These are phyloP conservation scores for Suncus etruscus DNA, from an alignment of 2,113 vertebrate genomes.

Conservation along the genomic window DNA sequence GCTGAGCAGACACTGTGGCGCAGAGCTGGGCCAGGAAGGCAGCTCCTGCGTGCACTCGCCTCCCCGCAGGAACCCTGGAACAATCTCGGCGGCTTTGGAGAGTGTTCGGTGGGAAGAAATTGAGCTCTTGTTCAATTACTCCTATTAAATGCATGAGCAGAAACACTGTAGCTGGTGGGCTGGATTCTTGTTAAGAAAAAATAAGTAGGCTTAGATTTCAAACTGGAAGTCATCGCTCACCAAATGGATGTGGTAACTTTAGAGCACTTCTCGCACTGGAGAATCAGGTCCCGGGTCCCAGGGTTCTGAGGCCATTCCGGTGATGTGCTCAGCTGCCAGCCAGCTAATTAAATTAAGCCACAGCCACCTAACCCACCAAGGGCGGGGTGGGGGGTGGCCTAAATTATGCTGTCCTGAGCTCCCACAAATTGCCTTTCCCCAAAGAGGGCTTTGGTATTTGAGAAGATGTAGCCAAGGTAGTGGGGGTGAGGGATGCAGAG, in stretches of 20 bases:
- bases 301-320: conserved; percentile 71
- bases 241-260: conserved; percentile 70
- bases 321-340: conserved; percentile 71
- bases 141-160: conserved; percentile 74
- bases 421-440: conserved; percentile 87
- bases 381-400: conserved; percentile 63
- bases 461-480: conserved; percentile 71
- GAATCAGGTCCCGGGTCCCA: conserved; percentile 57
- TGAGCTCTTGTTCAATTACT: conserved; percentile 67
- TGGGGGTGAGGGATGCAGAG: conserved; percentile 58
- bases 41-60: not conserved
- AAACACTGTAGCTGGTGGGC: conserved; percentile 63
- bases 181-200: conserved; percentile 69
- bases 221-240: conserved; percentile 69
- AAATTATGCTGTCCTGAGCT: conserved; percentile 82
- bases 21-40: not conserved
- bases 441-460: conserved; percentile 80
- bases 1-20: not conserved
- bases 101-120: conserved; percentile 49
- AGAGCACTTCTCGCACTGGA: conserved; percentile 61
- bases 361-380: conserved; percentile 56
- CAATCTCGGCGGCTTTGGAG: not conserved
- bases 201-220: conserved; percentile 77
- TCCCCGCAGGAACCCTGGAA: not conserved
- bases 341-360: conserved; percentile 81